Base-by-base conservation (phyloP, 2,113 vertebrate species). In the Tupaia chinensis region DNA sequence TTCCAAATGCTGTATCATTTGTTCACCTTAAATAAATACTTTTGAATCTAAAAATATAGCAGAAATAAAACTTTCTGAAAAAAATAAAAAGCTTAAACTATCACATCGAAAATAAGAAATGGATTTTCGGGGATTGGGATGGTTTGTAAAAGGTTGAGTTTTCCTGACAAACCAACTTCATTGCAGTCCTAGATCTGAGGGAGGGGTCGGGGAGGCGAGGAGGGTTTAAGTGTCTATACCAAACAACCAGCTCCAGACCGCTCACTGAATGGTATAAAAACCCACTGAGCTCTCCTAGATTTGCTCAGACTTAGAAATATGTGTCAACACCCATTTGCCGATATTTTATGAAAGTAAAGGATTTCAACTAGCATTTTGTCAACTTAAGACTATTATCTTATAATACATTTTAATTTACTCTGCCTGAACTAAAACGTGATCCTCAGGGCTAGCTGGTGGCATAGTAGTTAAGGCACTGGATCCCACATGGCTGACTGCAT, bases 11-110 rank as follows among this genome's bases (percentile, higher is more conserved):
- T 66, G 80, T 84, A 76, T 91, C 94, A 74, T 95, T 95, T 96
- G 83, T 96, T 97, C 97, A 95, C 97, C 89, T 96, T 97, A 96
- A 97, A 95, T 95, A 95, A 97, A 95, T 82, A 83, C 89, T 94
- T 90, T 23, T 9, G 81, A 73, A 91, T 76, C 96, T 96, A 96
- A 88, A 80, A 91, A 94, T 97, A 96, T 17, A 94, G 89, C 87
- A 95, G 95, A 94, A 94, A 96, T 82, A 27, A 78, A 97, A 95
- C 94, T 87, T 8, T 83, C 56, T 87, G 69, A 91, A 93, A 61
- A 77, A 95, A 68, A 80, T 32, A 58, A 85, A 94, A 94, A 79
- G 17, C 89, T 92, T 84, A 14, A 44, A 77, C 81, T 87, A 95
- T 85, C 76, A 82, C 91, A 72, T 58, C 22, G 19, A 97, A 97